phyloP scores from a whole-genome alignment of 2,113 vertebrate genomes.

The human (Homo sapiens) region GRCh38 chr4:141456001-141456500 shows the following conservation, averaged over 20 bases:
- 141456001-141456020: not conserved
- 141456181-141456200: not conserved
- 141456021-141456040: not conserved
- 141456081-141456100: not conserved
- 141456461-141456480: not conserved
- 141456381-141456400: not conserved
- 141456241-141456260: not conserved
- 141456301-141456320: not conserved
- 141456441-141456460: not conserved
- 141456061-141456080: not conserved
- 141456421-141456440: not conserved
- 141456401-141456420: not conserved
- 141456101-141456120: slow-evolving; percentile 5
- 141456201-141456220: slow-evolving; percentile 26
- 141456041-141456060: not conserved
- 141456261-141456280: not conserved
- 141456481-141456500: not conserved
- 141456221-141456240: not conserved
- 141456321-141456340: not conserved
- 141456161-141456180: slow-evolving; percentile 20
- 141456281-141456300: not conserved
- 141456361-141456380: slow-evolving; percentile 47
- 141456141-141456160: not conserved
- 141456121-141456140: not conserved
- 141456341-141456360: slow-evolving; percentile 37